Percentiles rank a stretch among this genome's conserved stretches.
These are phyloP conservation scores for Sapajus apella DNA, from an alignment of 2,113 vertebrate species.

Conservation along the genomic window DNA sequence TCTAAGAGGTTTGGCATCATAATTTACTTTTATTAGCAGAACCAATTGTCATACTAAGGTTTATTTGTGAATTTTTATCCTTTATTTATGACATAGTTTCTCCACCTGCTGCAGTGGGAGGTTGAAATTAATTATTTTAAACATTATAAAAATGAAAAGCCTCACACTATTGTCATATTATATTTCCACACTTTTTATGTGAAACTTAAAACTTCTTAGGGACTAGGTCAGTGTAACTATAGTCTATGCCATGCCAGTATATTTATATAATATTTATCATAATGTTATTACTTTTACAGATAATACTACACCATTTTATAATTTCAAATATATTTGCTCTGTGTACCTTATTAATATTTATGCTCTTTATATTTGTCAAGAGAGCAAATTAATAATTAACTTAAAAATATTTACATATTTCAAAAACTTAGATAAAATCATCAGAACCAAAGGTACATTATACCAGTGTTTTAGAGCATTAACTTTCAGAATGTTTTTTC, in stretches of 20 bases:
- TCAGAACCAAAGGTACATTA: constrained; percentile 72
- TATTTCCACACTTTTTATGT: constrained; percentile 3
- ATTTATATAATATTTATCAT: constrained; percentile 12
- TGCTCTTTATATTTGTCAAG: constrained; percentile 69
- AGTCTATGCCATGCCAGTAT: not conserved
- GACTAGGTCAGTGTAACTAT: not conserved
- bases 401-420: constrained; percentile 64
- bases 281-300: constrained; percentile 11
- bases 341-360: constrained; percentile 65
- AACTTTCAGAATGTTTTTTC: constrained; percentile 60
- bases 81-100: constrained; percentile 37
- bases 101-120: not conserved
- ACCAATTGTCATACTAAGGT: not conserved
- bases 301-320: constrained; percentile 16
- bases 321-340: constrained; percentile 71
- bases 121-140: constrained; percentile 37
- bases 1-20: constrained; percentile 2
- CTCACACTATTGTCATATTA: not conserved
- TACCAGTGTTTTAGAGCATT: constrained; percentile 62
- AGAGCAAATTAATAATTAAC: constrained; percentile 76
- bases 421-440: constrained; percentile 75
- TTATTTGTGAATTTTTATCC: constrained; percentile 36
- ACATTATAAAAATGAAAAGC: constrained; percentile 20
- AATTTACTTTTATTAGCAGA: constrained; percentile 38
- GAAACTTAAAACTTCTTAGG: not conserved